These are phyloP conservation scores for Eurosta solidaginis DNA, from an alignment of 1,140 invertebrate genomes.

Conservation along the genomic window DNA sequence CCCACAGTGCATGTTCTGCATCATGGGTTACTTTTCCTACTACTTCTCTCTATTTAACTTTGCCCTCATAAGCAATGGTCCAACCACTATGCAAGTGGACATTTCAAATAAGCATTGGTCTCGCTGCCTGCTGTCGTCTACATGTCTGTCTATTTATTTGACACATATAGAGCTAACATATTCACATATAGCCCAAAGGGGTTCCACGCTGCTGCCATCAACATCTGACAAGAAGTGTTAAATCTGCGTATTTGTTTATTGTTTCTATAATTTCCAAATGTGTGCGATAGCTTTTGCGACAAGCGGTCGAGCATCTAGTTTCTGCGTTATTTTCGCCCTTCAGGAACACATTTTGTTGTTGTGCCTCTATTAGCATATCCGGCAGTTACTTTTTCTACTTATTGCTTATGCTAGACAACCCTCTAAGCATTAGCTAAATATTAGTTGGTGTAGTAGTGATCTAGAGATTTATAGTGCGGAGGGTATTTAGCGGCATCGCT, in stretches of 20 bases:
- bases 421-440: slow-evolving; percentile 41
- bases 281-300: neutral
- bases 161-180: neutral
- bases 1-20: too few relatives aligned
- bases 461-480: slow-evolving; percentile 27
- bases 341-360: neutral
- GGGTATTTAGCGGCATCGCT: slow-evolving; percentile 33
- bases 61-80: neutral
- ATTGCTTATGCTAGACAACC: neutral
- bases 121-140: neutral
- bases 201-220: slow-evolving; percentile 41
- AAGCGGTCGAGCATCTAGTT: neutral
- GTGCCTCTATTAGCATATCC: slow-evolving; percentile 56
- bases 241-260: slow-evolving; percentile 47
- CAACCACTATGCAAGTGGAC: neutral
- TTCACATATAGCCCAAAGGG: neutral
- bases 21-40: neutral
- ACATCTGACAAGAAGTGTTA: slow-evolving; percentile 59
- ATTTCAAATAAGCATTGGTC: neutral
- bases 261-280: slow-evolving; percentile 11
- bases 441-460: too few relatives aligned
- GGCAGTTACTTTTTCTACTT: slow-evolving; percentile 37
- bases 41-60: neutral
- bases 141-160: neutral
- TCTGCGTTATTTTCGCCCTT: neutral